phyloP scores from a whole-genome alignment of 1,140 invertebrate genomes.

The Lasioglossum albipes region DNA sequence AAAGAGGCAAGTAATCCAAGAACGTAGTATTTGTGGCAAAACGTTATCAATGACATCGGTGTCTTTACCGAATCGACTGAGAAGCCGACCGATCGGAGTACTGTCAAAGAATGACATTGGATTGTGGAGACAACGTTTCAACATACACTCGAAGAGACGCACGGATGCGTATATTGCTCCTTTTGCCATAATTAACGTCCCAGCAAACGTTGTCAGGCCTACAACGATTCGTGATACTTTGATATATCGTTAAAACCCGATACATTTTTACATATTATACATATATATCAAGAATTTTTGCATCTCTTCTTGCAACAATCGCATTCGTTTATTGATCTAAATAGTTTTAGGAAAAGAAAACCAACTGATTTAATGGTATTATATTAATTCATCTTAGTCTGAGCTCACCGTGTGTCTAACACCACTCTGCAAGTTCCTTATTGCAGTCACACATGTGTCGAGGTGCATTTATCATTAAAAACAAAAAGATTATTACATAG shows the following conservation, averaged over 20 bases:
- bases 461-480: slow-evolving; percentile 53
- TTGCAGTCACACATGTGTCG: slow-evolving; percentile 59
- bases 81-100: slow-evolving; percentile 86
- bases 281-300: slow-evolving; percentile 6
- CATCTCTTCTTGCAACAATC: slow-evolving; percentile 28
- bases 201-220: slow-evolving; percentile 80
- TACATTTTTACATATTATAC: slow-evolving; percentile 8
- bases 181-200: slow-evolving; percentile 81
- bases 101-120: slow-evolving; percentile 89
- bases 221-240: slow-evolving; percentile 73
- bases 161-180: slow-evolving; percentile 83
- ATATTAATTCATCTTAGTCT: slow-evolving; percentile 26
- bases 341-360: neutral
- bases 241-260: slow-evolving; percentile 48
- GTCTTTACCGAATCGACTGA: slow-evolving; percentile 89
- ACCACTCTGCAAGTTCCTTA: slow-evolving; percentile 54
- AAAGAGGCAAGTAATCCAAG: slow-evolving; percentile 78
- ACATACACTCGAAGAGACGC: slow-evolving; percentile 82
- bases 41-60: slow-evolving; percentile 84
- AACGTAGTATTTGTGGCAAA: slow-evolving; percentile 71
- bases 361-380: slow-evolving; percentile 6
- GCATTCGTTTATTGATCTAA: neutral
- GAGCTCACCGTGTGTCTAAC: slow-evolving; percentile 45
- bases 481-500: slow-evolving; percentile 22
- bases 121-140: slow-evolving; percentile 83